These are phyloP conservation scores for Helobdella robusta DNA, from an alignment of 2,888 invertebrate species.

Conservation along the genomic window DNA sequence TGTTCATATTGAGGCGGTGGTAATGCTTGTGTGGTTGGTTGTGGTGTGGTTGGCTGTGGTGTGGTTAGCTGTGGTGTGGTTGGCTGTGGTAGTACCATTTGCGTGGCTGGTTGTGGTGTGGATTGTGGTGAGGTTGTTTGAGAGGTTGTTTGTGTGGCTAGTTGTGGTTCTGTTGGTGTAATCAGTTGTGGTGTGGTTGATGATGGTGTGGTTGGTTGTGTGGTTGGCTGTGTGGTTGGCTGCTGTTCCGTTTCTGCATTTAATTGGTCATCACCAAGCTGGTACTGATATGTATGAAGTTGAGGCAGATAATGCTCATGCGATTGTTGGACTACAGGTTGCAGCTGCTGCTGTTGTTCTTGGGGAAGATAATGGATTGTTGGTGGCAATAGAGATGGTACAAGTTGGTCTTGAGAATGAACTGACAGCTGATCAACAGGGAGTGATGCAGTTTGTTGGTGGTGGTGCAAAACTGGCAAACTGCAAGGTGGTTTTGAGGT, in stretches of 20 bases:
- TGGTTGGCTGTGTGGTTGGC: constrained; percentile 1
- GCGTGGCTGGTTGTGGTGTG: constrained; percentile 5
- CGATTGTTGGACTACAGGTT: not conserved
- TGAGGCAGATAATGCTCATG: not conserved
- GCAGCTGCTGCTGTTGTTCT: not conserved
- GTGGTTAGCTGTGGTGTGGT: too few species aligned
- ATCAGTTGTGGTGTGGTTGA: not conserved
- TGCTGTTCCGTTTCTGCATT: too few species aligned
- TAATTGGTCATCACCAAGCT: too few species aligned
- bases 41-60: not conserved
- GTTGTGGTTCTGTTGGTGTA: not conserved
- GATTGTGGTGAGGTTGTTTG: not conserved
- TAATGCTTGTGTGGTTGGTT: not conserved
- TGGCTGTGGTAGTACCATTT: too few species aligned
- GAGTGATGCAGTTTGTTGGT: too few species aligned
- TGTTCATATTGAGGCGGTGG: not conserved
- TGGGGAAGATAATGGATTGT: not conserved
- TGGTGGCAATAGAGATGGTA: too few species aligned
- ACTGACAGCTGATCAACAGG: too few species aligned
- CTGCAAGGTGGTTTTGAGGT: too few species aligned
- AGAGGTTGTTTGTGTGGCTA: too few species aligned
- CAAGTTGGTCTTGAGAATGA: too few species aligned
- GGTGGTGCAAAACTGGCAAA: too few species aligned
- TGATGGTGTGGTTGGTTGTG: not conserved
- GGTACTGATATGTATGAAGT: too few species aligned